These are phyloP conservation scores for Cyclophora albipunctata DNA, from an alignment of 2,888 invertebrate species.

Conservation along the genomic window DNA sequence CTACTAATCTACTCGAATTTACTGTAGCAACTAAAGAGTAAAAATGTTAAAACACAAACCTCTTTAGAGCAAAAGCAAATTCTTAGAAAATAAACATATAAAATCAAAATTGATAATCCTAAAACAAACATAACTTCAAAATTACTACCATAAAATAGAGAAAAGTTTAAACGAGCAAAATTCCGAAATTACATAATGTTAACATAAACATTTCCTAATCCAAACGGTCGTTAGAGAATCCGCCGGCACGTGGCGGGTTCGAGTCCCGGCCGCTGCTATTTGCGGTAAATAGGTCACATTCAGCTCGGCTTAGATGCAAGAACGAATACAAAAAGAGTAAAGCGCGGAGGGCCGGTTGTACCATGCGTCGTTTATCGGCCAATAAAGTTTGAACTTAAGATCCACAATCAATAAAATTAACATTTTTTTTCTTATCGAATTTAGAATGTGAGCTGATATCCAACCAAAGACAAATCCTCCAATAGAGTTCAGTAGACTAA, in stretches of 20 bases:
- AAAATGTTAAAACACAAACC: too few species aligned
- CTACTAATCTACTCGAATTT: too few species aligned
- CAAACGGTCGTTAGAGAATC: constrained; percentile 1
- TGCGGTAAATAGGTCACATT: constrained; percentile 69
- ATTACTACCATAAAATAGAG: background rate
- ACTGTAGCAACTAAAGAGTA: too few species aligned
- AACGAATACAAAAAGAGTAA: constrained; percentile 75
- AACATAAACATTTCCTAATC: background rate
- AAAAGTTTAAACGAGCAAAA: background rate
- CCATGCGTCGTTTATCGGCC: constrained; percentile 15
- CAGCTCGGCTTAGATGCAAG: constrained; percentile 70
- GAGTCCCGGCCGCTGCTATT: constrained; percentile 64
- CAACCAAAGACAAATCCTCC: too few species aligned
- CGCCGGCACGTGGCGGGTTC: constrained; percentile 50
- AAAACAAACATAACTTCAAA: too few species aligned
- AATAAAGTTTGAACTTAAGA: constrained; percentile 4
- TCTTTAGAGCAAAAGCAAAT: too few species aligned
- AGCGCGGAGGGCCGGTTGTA: constrained; percentile 37
- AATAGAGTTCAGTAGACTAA: too few species aligned
- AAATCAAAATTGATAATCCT: too few species aligned
- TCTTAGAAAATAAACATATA: too few species aligned
- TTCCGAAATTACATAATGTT: background rate
- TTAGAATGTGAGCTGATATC: too few species aligned
- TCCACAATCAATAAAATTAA: too few species aligned
- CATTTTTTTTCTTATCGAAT: too few species aligned